Percentiles rank a stretch among this genome's conserved stretches.
Conservation (phyloP, 2,888 invertebrate species). For the Leptinotarsa haldemani region DNA sequence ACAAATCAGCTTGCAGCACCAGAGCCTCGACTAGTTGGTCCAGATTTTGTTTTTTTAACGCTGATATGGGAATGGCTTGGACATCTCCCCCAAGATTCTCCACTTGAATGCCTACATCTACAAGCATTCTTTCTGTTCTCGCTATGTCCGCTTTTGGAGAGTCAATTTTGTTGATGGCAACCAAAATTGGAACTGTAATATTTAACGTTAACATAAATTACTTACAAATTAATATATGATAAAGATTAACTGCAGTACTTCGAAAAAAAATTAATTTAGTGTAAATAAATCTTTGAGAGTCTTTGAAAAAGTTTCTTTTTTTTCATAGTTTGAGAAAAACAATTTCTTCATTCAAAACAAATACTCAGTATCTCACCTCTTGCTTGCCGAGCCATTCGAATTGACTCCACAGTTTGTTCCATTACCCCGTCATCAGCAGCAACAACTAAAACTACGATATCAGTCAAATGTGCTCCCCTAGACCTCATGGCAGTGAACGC, state of each 20-base stretch:
- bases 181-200: slow-evolving; percentile 86
- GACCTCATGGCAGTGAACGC: slow-evolving; percentile 95
- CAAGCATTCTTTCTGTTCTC: slow-evolving; percentile 79
- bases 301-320: not conserved
- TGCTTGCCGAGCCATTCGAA: slow-evolving; percentile 85
- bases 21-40: slow-evolving; percentile 85
- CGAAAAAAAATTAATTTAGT: no score
- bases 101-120: slow-evolving; percentile 82
- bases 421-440: slow-evolving; percentile 99
- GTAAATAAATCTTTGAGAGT: no score
- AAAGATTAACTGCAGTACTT: no score
- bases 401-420: slow-evolving; percentile 95
- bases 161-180: slow-evolving; percentile 99
- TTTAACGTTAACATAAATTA: no score
- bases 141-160: slow-evolving; percentile 90
- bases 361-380: slow-evolving; percentile 67
- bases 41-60: slow-evolving; percentile 84
- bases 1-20: slow-evolving; percentile 83
- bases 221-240: no score
- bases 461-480: slow-evolving; percentile 93
- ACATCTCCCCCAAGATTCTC: slow-evolving; percentile 93
- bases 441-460: slow-evolving; percentile 94
- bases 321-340: not conserved
- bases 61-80: slow-evolving; percentile 92
- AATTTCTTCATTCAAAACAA: not conserved